Base-by-base conservation (phyloP, 2,888 invertebrate genomes). In the Leucophenga montana region DNA sequence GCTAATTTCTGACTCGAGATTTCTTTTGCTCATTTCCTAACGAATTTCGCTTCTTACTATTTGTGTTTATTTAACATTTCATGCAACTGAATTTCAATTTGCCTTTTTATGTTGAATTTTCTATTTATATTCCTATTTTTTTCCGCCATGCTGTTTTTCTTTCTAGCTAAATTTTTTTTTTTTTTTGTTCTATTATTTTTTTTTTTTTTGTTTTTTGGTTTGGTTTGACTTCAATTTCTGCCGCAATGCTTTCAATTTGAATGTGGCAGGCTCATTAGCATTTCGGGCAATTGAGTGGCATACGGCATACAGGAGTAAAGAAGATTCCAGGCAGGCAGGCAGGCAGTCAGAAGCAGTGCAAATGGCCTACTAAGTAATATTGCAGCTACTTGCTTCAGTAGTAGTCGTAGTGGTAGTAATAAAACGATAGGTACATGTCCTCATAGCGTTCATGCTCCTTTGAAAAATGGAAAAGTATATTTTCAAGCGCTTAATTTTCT, bases 31-130 rank as follows among this genome's bases (percentile, higher is more conserved):
- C 50, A 31, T 33, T 50, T 18, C 54, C 8, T 8, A 11, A 13
- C 8, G 6, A 22, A 33, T 44, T 62, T 62, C 56, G 39, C 66
- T 73, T 74, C 76, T 75, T 76, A 81, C 75, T 78, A 82, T 84
- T 57, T 57, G n/a, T 81, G 80, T 81, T 81, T 81, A 84, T 84
- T 81, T 84, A 77, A 75, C 77, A 79, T 83, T 81, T 75, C 70
- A 72, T 75, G 39, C 61, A 39, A 39, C 61, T 39, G 39, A 61
- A 61, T 33, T 39, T 61, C 83, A 75, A 75, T 73, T 74, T 76
- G 74, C 74, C 83, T 78, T 82, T 81, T 81, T 78, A 82, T 75
- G 77, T 82, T 83, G 72, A 18, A 20, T 56, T 64, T 56, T 64
- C 66, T 46, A 53, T 62, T 56, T 53, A 61, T 65, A 65, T 44